Evolutionary conservation across 2,888 invertebrate genomes (phyloP), one percentile per base, ranked within the genome.

Genomic region (Smittia aterrima): DNA sequence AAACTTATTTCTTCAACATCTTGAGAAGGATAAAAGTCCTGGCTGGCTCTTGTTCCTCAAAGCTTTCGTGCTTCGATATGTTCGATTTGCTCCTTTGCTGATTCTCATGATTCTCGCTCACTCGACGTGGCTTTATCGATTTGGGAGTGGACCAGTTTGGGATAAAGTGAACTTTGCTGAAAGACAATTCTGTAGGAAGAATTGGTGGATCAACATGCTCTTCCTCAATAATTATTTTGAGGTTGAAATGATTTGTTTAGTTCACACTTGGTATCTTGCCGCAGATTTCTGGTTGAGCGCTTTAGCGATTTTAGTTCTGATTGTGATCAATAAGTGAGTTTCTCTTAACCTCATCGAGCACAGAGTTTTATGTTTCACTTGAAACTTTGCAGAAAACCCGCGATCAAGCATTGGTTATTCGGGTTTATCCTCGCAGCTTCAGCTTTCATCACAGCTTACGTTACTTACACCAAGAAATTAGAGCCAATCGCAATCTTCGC

Each of bases 241-340:
- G 9, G 24, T 41, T 41, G 68, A 68, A 16, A 20, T 41, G n/a
- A 68, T 18, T 13, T 68, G 68, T 13, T 22, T 68, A 16, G 11
- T 68, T 22, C 68, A 68, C 24, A 22, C 22, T 40, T 68, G 68
- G 68, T 68, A 68, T 25, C 47, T 68, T 3, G 40, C 68, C 18
- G 47, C n/a, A 11, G 68, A 68, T 16, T 68, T 68, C 24, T 68
- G 47, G 41, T 6, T 68, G 13, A 22, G 68, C 22, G 11, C 41
- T n/a, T 22, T 68, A 1, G 47, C 27, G 16, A 41, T 18, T 68
- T 9, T n/a, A 6, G n/a, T n/a, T 41, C 22, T 68, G 25, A 68
- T 68, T 47, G 13, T 20, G 13, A 68, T 47, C 25, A 11, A 22
- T 4, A 47, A 41, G 68, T 67, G 32, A 38, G 16, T 67, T 13